Base-by-base conservation (phyloP, 53 echinoderm and acorn worm species). In the Crossaster papposus region DNA sequence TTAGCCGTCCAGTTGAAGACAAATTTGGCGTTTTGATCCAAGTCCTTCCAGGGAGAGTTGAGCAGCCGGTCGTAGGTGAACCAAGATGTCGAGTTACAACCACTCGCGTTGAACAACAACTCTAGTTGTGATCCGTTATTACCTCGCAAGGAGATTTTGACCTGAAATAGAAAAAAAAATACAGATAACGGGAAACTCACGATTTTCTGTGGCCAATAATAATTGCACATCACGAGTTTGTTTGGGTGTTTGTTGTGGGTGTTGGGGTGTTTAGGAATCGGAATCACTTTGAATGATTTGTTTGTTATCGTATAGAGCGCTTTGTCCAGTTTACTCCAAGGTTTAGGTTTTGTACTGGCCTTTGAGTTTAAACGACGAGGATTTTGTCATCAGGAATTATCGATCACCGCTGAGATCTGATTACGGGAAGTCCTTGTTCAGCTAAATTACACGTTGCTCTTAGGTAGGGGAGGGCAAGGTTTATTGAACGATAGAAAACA, bases 61-160 rank as follows among this genome's bases (percentile, higher is more conserved):
- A 44, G 70, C 36, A 83, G 68, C n/a, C 83, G 83, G 26, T 68
- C 29, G 51, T 50, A 29, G 37, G 51, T 31, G 31, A 83, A 83
- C 83, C 83, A 83, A 2, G 83, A 83, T 0, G 70, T 70, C 30
- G 37, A 26, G 68, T 30, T 70, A 29, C 71, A 24, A 44, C 70
- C 83, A 3, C 70, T 70, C 31, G 50, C 83, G 50, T 83, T 51
- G 30, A 83, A 83, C 9, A 24, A 5, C 51, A 83, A 51, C 0
- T 35, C 51, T 4, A 83, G 65, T 0, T 13, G 65, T 68, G 2
- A 44, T 17, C 30, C 70, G 15, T 20, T 33, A 22, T 51, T 68
- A 1, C 83, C 30, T 71, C 22, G 44, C 29, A 83, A 38, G 24
- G 83, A 83, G 24, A 83, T 83, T 30, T 38, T 83, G 24, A 83